phyloP scores from a whole-genome alignment of 2,113 vertebrate species.

The Circaetus cinerascens region DNA sequence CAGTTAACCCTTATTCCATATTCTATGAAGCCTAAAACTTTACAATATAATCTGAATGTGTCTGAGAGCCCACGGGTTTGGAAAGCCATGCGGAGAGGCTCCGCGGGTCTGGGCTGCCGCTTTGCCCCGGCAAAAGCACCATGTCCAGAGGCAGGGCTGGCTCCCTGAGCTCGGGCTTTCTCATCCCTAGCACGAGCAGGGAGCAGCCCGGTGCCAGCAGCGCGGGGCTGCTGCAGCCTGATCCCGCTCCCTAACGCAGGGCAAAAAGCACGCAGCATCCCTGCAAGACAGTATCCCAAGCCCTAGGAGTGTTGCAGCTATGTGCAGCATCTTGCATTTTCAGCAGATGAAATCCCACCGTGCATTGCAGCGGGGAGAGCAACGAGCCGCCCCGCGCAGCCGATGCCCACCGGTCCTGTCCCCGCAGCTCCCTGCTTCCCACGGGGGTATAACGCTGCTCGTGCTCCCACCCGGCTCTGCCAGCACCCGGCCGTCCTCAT shows the following conservation, averaged over 20 bases:
- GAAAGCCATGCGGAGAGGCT: background rate
- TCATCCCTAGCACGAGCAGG: background rate
- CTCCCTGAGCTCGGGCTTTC: background rate
- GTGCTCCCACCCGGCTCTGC: background rate
- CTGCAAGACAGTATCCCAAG: background rate
- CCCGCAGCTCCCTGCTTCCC: background rate
- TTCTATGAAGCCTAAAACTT: background rate
- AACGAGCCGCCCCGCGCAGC: rapidly evolving
- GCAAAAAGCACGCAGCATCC: background rate
- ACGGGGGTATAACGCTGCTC: rapidly evolving
- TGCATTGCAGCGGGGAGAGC: rapidly evolving
- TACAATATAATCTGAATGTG: background rate
- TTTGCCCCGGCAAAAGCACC: background rate
- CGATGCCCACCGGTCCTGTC: rapidly evolving
- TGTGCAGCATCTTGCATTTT: background rate
- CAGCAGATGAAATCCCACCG: too few relatives aligned
- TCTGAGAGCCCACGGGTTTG: background rate
- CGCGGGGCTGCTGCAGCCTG: background rate
- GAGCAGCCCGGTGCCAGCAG: background rate
- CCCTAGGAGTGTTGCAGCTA: background rate
- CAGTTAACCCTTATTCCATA: background rate
- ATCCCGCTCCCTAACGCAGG: rapidly evolving
- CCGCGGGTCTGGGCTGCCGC: rapidly evolving
- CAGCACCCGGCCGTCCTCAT: background rate
- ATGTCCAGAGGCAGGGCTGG: background rate